Evolutionary conservation across 2,888 invertebrate species (phyloP).

Genomic region (Leptinotarsa peninsularis): DNA sequence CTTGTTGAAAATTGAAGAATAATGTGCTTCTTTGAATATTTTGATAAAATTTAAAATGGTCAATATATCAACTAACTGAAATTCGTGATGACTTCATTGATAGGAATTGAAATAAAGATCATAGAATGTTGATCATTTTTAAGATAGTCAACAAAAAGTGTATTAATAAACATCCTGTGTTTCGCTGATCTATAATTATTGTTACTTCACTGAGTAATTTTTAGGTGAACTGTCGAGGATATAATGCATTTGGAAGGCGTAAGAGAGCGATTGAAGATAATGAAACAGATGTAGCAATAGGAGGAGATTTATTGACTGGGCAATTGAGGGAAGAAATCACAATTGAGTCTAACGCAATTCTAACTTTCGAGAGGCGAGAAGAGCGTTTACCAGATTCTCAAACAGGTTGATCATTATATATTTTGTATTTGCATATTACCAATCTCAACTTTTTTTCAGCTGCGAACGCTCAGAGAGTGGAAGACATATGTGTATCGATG

Average conservation of each 20-base stretch:
- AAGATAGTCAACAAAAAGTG: no score
- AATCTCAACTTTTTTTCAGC: constrained; percentile 62
- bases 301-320: constrained; percentile 75
- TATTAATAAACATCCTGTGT: no score
- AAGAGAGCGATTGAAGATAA: constrained; percentile 73
- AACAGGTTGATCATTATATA: constrained; percentile 40
- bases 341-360: constrained; percentile 90
- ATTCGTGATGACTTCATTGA: no score
- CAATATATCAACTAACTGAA: no score
- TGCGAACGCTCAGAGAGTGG: constrained; percentile 71
- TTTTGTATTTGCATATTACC: background rate
- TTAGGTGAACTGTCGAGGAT: constrained; percentile 90
- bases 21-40: no score
- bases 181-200: no score
- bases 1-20: no score
- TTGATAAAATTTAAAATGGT: no score
- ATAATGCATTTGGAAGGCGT: constrained; percentile 89
- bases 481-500: constrained; percentile 94
- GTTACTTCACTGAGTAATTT: constrained; percentile 29
- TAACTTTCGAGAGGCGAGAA: constrained; percentile 88
- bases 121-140: no score
- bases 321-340: constrained; percentile 93
- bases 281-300: constrained; percentile 72
- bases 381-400: constrained; percentile 79
- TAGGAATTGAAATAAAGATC: no score